These are phyloP conservation scores for Enteromius afrohamiltoni DNA, from an alignment of 2,797 vertebrate species.

Conservation along the genomic window DNA sequence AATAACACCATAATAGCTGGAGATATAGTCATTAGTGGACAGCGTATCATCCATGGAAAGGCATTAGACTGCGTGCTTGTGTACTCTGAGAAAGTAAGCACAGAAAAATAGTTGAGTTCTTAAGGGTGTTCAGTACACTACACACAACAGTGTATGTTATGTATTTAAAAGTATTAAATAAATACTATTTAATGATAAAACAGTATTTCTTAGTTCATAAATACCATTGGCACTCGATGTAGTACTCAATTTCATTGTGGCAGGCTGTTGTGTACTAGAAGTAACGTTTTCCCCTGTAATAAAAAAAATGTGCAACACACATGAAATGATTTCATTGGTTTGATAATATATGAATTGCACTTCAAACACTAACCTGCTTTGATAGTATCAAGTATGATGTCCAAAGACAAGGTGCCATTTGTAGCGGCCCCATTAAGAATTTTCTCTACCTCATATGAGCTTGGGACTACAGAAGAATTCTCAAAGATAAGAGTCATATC, in stretches of 20 bases:
- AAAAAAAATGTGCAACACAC: not conserved
- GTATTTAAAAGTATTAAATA: not conserved
- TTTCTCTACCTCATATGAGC: not conserved
- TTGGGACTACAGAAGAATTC: slow-evolving; percentile 8
- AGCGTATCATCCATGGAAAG: not conserved
- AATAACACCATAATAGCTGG: slow-evolving; percentile 19
- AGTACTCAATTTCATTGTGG: not conserved
- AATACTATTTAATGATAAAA: not conserved
- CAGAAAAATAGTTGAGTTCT: not conserved
- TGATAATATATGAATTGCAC: not conserved
- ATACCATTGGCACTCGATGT: not conserved
- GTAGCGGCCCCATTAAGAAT: not conserved
- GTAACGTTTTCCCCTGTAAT: not conserved
- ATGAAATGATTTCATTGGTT: not conserved
- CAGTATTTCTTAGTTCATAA: not conserved
- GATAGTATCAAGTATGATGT: slow-evolving; percentile 2
- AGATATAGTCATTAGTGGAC: slow-evolving; percentile 7
- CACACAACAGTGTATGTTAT: not conserved
- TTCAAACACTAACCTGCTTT: slow-evolving; percentile 27
- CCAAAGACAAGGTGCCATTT: not conserved
- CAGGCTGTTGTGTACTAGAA: not conserved
- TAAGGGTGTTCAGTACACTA: not conserved
- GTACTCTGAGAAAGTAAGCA: not conserved
- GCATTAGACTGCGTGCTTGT: not conserved
- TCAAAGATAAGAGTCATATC: slow-evolving; percentile 31